Conservation (phyloP, 2,888 invertebrate species). For the Torymus aiolomorphi region DNA sequence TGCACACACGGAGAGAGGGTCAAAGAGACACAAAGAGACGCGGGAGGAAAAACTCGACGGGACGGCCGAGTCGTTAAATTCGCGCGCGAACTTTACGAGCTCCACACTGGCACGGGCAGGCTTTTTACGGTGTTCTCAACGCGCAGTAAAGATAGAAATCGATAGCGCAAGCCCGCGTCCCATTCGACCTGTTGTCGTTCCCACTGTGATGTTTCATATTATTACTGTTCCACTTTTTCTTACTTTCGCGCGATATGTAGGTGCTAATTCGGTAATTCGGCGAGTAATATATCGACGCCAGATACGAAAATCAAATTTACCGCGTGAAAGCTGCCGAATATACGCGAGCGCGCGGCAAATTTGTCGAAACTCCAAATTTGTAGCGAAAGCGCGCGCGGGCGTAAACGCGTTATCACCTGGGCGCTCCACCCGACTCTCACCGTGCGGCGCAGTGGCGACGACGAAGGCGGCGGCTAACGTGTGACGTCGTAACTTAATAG, state of each 20-base stretch:
- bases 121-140: background rate
- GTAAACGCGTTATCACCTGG: constrained; percentile 26
- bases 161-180: background rate
- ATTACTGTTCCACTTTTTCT: background rate
- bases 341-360: too few relatives aligned
- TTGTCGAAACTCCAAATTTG: background rate
- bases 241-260: too few relatives aligned
- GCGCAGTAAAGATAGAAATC: constrained; percentile 23
- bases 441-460: too few relatives aligned
- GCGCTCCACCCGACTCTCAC: too few relatives aligned
- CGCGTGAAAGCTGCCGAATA: background rate
- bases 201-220: constrained; percentile 13
- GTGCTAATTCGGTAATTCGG: too few relatives aligned
- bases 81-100: constrained; percentile 3
- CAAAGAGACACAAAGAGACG: too few relatives aligned
- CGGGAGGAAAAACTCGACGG: too few relatives aligned
- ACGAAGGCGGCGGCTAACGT: background rate
- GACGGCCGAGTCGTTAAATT: background rate
- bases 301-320: background rate
- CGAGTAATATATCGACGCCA: too few relatives aligned
- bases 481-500: constrained; percentile 43
- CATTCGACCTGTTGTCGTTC: too few relatives aligned
- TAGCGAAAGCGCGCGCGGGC: background rate
- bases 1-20: too few relatives aligned
- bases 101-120: too few relatives aligned